phyloP scores from a whole-genome alignment of 2,888 invertebrate species.

The Erpobdella octoculata region DNA sequence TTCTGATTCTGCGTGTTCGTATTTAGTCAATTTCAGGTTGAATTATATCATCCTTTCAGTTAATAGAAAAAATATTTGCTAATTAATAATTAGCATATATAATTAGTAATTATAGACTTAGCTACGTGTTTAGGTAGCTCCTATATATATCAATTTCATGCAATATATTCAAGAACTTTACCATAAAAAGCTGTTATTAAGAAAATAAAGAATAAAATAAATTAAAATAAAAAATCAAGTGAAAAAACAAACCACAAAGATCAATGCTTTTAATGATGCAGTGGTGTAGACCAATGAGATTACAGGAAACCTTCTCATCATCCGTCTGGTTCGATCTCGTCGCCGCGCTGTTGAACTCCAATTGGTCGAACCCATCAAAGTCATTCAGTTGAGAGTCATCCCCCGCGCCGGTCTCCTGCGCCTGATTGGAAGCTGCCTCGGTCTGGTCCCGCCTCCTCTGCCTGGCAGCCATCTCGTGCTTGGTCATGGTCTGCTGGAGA shows the following conservation, averaged over 20 bases:
- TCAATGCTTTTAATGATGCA: slow-evolving; percentile 86
- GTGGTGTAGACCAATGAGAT: slow-evolving; percentile 74
- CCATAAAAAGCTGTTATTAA: neutral
- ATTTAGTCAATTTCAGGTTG: too few relatives aligned
- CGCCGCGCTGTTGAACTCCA: slow-evolving; percentile 3
- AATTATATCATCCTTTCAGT: neutral
- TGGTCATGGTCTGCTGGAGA: slow-evolving; percentile 66
- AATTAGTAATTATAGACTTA: neutral
- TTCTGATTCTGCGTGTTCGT: slow-evolving; percentile 67
- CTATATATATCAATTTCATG: too few relatives aligned
- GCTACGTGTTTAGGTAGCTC: neutral
- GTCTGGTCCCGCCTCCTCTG: slow-evolving; percentile 33
- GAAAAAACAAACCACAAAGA: slow-evolving; percentile 61
- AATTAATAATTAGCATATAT: neutral
- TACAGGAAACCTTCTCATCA: slow-evolving; percentile 46
- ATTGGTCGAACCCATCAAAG: slow-evolving; percentile 4
- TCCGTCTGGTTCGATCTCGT: slow-evolving; percentile 37
- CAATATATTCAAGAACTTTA: too few relatives aligned
- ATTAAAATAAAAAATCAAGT: neutral
- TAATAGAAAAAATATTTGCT: slow-evolving; percentile 14
- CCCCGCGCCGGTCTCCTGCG: slow-evolving; percentile 39
- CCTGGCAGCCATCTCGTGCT: slow-evolving; percentile 40
- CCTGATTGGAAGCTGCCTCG: slow-evolving; percentile 55
- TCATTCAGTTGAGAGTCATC: slow-evolving; percentile 41
- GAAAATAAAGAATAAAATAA: neutral